Evolutionary conservation across 2,888 invertebrate genomes (phyloP).

Genomic region (Oxyscelio sp.): DNA sequence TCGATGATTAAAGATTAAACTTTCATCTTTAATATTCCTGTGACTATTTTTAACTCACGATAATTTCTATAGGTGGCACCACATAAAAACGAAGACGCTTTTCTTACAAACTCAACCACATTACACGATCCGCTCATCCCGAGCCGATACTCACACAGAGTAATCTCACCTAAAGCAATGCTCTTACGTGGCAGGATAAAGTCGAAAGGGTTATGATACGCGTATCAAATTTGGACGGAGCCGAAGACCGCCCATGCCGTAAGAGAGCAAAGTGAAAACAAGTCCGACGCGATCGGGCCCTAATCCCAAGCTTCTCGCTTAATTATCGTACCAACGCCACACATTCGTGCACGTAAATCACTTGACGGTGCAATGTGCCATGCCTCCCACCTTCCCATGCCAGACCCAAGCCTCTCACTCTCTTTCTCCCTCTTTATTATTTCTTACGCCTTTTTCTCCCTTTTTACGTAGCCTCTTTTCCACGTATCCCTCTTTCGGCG

Average conservation of each 20-base stretch:
- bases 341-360: constrained; percentile 86
- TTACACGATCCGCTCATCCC: constrained; percentile 51
- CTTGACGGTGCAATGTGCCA: constrained; percentile 80
- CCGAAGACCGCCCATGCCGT: constrained; percentile 86
- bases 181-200: constrained; percentile 75
- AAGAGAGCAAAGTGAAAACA: constrained; percentile 75
- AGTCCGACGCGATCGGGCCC: constrained; percentile 79
- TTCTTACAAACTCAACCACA: constrained; percentile 27
- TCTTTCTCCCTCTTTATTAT: constrained; percentile 10
- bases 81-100: too few relatives aligned
- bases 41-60: too few relatives aligned
- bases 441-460: constrained; percentile 55
- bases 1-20: too few relatives aligned
- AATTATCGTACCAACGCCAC: constrained; percentile 86
- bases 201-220: constrained; percentile 85
- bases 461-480: constrained; percentile 48
- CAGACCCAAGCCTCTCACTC: background rate
- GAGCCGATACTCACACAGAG: constrained; percentile 42
- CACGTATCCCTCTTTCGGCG: constrained; percentile 30
- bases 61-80: too few relatives aligned
- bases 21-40: too few relatives aligned
- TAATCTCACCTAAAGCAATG: constrained; percentile 68
- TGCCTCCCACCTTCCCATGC: constrained; percentile 59
- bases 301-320: constrained; percentile 83
- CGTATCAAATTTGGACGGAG: constrained; percentile 86